Conservation (phyloP, 2,113 vertebrate species). For the Dascyllus trimaculatus region DNA sequence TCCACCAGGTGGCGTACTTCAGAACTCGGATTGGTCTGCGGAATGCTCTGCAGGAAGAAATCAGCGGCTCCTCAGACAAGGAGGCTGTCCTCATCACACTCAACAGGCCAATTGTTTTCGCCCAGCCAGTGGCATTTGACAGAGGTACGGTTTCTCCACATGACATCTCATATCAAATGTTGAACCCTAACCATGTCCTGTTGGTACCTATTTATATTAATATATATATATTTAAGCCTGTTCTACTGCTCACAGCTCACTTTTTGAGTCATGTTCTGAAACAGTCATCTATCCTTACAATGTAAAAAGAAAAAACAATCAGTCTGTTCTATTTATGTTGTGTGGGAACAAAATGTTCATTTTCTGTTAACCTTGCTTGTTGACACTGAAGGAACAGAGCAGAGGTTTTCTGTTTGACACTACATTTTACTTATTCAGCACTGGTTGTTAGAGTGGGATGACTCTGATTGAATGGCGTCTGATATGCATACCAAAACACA, state of each 20-base stretch:
- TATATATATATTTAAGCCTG: not conserved
- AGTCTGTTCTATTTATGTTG: not conserved
- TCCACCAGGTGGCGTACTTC: slow-evolving; percentile 99
- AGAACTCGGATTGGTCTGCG: slow-evolving; percentile 96
- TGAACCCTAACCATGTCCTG: not conserved
- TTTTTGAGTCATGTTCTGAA: too few relatives aligned
- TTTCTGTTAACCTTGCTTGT: not conserved
- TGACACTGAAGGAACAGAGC: not conserved
- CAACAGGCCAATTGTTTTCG: slow-evolving; percentile 97
- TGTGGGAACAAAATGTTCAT: not conserved
- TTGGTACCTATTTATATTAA: too few relatives aligned
- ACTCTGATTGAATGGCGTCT: not conserved
- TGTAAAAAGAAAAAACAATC: too few relatives aligned
- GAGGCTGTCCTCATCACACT: slow-evolving; percentile 98
- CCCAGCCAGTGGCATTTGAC: slow-evolving; percentile 98
- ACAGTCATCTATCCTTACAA: too few relatives aligned
- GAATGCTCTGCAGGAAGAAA: slow-evolving; percentile 97
- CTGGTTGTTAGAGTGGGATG: not conserved
- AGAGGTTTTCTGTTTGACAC: not conserved
- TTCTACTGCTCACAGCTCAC: not conserved
- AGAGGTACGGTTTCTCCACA: slow-evolving; percentile 85
- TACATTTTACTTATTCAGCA: not conserved
- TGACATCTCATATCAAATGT: not conserved
- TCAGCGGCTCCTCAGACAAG: slow-evolving; percentile 95
- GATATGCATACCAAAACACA: not conserved